Evolutionary conservation across 1,140 invertebrate species (phyloP).

Genomic region (Arion vulgaris): DNA sequence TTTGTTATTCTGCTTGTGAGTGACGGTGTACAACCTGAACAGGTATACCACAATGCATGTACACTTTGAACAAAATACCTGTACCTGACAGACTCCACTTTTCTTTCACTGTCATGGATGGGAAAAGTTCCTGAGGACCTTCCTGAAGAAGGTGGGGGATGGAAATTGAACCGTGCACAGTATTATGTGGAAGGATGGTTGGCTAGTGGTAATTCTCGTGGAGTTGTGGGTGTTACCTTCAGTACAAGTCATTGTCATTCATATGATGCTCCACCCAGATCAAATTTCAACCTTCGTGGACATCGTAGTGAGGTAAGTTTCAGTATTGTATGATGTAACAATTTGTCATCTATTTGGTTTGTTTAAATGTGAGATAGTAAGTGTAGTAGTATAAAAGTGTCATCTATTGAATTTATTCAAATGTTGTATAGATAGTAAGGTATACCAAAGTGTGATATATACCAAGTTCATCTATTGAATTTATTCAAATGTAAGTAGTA

Average conservation of each 20-base stretch:
- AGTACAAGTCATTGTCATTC: constrained; percentile 86
- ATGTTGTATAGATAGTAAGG: too few relatives aligned
- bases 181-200: constrained; percentile 99
- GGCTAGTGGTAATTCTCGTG: constrained; percentile 93
- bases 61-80: constrained; percentile 90
- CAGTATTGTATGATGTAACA: too few relatives aligned
- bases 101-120: constrained; percentile 97
- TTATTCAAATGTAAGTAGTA: too few relatives aligned
- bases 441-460: too few relatives aligned
- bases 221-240: constrained; percentile 96
- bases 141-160: constrained; percentile 72
- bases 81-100: constrained; percentile 95
- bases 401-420: too few relatives aligned
- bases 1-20: background rate
- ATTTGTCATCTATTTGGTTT: too few relatives aligned
- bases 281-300: constrained; percentile 97
- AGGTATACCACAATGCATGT: constrained; percentile 72
- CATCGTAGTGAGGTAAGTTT: constrained; percentile 92
- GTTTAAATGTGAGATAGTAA: too few relatives aligned
- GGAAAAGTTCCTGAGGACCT: constrained; percentile 95
- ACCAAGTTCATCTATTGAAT: too few relatives aligned
- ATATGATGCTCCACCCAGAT: constrained; percentile 77
- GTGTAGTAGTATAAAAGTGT: too few relatives aligned
- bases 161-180: constrained; percentile 93
- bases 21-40: constrained; percentile 21